Percentiles rank a stretch among this genome's conserved stretches.
Evolutionary conservation across 2,888 invertebrate genomes (phyloP).

Genomic region (Aproaerema taeniolella): DNA sequence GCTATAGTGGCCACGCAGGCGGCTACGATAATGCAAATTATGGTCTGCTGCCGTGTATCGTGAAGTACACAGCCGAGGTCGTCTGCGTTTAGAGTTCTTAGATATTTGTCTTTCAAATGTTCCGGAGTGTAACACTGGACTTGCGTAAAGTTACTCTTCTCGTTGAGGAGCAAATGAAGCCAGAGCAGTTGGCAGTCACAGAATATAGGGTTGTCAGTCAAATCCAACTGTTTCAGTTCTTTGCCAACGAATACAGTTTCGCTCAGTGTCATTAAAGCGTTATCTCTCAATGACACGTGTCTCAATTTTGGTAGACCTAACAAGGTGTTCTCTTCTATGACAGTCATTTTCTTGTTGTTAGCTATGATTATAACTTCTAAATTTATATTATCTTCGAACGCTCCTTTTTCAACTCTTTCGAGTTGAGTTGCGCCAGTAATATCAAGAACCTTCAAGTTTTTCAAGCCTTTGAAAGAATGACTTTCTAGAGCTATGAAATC

Average conservation of each 20-base stretch:
- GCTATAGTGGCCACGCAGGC: conserved; percentile 84
- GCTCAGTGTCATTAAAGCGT: conserved; percentile 85
- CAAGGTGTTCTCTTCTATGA: conserved; percentile 86
- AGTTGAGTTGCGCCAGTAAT: conserved; percentile 87
- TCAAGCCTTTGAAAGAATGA: conserved; percentile 87
- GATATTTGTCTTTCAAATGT: conserved; percentile 82
- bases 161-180: conserved; percentile 84
- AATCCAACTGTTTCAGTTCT: conserved; percentile 84
- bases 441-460: conserved; percentile 85
- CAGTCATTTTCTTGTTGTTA: conserved; percentile 85
- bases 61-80: conserved; percentile 89
- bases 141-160: conserved; percentile 82
- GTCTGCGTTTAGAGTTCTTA: conserved; percentile 83
- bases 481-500: conserved; percentile 83
- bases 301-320: conserved; percentile 87
- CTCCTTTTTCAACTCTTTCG: conserved; percentile 84
- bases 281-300: conserved; percentile 86
- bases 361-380: conserved; percentile 86
- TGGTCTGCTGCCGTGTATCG: conserved; percentile 87
- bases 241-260: conserved; percentile 89
- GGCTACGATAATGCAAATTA: conserved; percentile 86
- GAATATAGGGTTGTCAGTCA: conserved; percentile 88
- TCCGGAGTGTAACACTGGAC: conserved; percentile 86
- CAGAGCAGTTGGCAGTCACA: conserved; percentile 90
- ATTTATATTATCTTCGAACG: conserved; percentile 88